Conservation (phyloP, 2,113 vertebrate species). For the Solea solea region DNA sequence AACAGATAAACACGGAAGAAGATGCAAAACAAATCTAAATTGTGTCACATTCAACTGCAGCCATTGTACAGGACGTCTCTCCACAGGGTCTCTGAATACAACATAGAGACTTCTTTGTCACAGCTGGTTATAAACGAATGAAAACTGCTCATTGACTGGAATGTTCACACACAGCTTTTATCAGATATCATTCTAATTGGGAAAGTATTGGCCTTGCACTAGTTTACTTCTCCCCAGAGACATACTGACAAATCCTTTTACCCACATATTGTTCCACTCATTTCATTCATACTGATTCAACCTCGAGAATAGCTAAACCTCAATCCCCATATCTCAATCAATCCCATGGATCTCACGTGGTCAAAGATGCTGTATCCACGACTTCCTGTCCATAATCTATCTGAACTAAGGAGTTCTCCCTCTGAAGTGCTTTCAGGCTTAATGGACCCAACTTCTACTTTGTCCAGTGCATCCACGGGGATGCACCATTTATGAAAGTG, state of each 20-base stretch:
- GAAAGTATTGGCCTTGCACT: neutral
- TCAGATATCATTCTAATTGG: no score
- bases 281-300: no score
- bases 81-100: conserved; percentile 18
- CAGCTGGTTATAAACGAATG: conserved; percentile 45
- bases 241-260: no score
- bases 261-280: no score
- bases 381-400: neutral
- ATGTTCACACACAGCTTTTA: neutral
- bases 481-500: conserved; percentile 41
- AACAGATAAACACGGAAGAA: neutral
- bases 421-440: conserved; percentile 12
- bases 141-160: conserved; percentile 22
- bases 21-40: neutral
- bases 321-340: no score
- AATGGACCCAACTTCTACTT: conserved; percentile 12
- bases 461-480: conserved; percentile 24
- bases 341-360: neutral
- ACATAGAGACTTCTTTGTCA: conserved; percentile 33
- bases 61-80: neutral
- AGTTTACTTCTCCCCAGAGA: neutral
- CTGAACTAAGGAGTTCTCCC: neutral
- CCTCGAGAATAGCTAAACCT: no score
- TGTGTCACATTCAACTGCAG: conserved; percentile 8
- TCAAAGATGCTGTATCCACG: neutral